A percentile compares a stretch with the other conserved stretches of the same genome.
These are phyloP conservation scores for Falco cherrug DNA, from an alignment of 2,797 vertebrate species.

Conservation along the genomic window DNA sequence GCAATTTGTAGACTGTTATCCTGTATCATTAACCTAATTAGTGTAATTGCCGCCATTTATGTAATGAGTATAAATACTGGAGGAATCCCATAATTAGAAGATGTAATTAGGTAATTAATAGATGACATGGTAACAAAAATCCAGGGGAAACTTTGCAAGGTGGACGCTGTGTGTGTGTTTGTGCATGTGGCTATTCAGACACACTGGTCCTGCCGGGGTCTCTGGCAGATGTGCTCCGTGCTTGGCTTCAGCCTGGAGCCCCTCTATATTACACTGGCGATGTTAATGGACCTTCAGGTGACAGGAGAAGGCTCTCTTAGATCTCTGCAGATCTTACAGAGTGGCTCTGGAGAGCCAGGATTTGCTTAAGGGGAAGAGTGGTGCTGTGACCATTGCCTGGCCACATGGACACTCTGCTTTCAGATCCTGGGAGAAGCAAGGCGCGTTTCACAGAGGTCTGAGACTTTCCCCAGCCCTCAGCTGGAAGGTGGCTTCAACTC, in stretches of 20 bases:
- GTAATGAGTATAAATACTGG: conserved; percentile 80
- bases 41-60: conserved; percentile 79
- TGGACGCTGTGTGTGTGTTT: conserved; percentile 42
- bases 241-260: background rate
- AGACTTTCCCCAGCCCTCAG: background rate
- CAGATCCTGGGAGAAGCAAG: background rate
- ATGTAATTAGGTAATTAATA: conserved; percentile 83
- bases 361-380: background rate
- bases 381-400: background rate
- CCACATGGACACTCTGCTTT: accelerated
- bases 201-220: background rate
- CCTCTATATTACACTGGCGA: accelerated
- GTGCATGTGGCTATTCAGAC: background rate
- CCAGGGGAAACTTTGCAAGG: conserved; percentile 73
- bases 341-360: background rate
- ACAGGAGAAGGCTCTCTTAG: background rate
- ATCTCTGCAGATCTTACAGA: background rate
- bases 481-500: background rate
- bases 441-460: background rate
- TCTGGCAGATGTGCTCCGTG: background rate
- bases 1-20: conserved; percentile 79
- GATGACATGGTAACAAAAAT: conserved; percentile 79
- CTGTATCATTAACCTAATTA: conserved; percentile 82
- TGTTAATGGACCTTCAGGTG: background rate
- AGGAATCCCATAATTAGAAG: conserved; percentile 80